Evolutionary conservation across 1,140 invertebrate genomes (phyloP).

Genomic region (Camponotus pennsylvanicus): DNA sequence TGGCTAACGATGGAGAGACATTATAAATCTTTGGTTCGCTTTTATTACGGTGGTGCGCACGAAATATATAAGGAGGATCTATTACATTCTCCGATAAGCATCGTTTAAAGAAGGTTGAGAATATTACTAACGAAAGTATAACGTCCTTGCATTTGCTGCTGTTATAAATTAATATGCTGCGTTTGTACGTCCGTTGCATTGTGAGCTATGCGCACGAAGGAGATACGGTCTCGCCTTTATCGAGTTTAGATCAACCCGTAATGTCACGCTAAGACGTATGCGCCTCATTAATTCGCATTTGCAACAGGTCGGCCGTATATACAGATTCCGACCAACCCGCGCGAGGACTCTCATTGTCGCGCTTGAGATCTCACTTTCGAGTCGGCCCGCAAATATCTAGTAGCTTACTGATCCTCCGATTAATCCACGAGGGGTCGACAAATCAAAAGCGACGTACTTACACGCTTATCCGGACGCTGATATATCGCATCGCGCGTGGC

Average conservation of each 20-base stretch:
- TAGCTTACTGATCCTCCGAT: slow-evolving; percentile 30
- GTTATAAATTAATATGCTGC: slow-evolving; percentile 74
- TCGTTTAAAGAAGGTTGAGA: slow-evolving; percentile 43
- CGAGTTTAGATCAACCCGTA: slow-evolving; percentile 79
- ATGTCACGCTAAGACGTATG: slow-evolving; percentile 76
- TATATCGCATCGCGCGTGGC: background rate
- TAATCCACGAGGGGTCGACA: slow-evolving; percentile 29
- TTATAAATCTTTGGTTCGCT: slow-evolving; percentile 34
- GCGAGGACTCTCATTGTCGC: slow-evolving; percentile 54
- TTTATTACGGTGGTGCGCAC: slow-evolving; percentile 26
- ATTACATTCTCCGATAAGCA: slow-evolving; percentile 56
- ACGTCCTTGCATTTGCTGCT: slow-evolving; percentile 64
- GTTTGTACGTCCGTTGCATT: slow-evolving; percentile 68
- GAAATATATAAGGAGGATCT: slow-evolving; percentile 25
- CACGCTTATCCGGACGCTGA: slow-evolving; percentile 4
- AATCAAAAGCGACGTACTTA: slow-evolving; percentile 44
- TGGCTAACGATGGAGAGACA: slow-evolving; percentile 31
- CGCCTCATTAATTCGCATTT: slow-evolving; percentile 79
- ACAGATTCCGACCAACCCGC: slow-evolving; percentile 14
- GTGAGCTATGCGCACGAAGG: slow-evolving; percentile 54
- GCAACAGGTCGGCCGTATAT: slow-evolving; percentile 68
- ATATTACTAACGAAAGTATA: slow-evolving; percentile 75
- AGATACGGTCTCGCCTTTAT: slow-evolving; percentile 76
- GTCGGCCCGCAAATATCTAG: slow-evolving; percentile 25
- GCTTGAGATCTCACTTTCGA: slow-evolving; percentile 72